Conservation (phyloP, 2,888 invertebrate species). For the Drosophila pseudotalamancana region DNA sequence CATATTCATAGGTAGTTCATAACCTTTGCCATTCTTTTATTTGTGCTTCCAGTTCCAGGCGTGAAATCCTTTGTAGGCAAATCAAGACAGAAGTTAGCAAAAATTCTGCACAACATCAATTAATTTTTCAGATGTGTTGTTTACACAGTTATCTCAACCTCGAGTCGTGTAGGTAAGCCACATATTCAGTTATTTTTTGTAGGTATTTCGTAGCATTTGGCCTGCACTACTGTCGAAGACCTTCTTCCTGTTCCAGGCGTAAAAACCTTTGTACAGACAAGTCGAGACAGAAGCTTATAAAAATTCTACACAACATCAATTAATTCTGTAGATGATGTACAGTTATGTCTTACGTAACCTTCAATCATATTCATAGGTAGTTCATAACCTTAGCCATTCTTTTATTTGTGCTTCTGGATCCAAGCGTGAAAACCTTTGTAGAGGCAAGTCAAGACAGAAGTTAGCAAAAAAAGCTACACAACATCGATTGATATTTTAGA, state of each 20-base stretch:
- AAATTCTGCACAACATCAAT: conserved; percentile 2
- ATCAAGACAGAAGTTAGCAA: background rate
- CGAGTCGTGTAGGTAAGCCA: conserved; percentile 51
- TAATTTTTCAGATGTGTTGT: too few species aligned
- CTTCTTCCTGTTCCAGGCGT: conserved; percentile 39
- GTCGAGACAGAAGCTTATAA: background rate
- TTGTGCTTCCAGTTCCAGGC: conserved; percentile 36
- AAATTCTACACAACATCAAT: conserved; percentile 2
- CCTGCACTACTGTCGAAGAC: too few species aligned
- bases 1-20: too few species aligned
- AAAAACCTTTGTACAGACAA: conserved; percentile 28
- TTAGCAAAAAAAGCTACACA: background rate
- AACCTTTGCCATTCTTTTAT: too few species aligned
- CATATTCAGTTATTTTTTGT: conserved; percentile 46
- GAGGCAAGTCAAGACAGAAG: background rate
- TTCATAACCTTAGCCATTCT: too few species aligned
- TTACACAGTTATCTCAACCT: too few species aligned
- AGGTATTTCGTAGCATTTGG: too few species aligned
- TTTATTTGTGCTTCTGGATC: conserved; percentile 37
- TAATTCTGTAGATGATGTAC: too few species aligned
- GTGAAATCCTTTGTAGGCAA: conserved; percentile 37
- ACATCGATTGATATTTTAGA: conserved; percentile 13
- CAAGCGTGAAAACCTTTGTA: conserved; percentile 41
- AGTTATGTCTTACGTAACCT: too few species aligned
- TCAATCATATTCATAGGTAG: conserved; percentile 50